A percentile compares a stretch with the other conserved stretches of the same genome.
These are phyloP conservation scores for Hypanus sabinus DNA, from an alignment of 2,113 vertebrate species.

Conservation along the genomic window DNA sequence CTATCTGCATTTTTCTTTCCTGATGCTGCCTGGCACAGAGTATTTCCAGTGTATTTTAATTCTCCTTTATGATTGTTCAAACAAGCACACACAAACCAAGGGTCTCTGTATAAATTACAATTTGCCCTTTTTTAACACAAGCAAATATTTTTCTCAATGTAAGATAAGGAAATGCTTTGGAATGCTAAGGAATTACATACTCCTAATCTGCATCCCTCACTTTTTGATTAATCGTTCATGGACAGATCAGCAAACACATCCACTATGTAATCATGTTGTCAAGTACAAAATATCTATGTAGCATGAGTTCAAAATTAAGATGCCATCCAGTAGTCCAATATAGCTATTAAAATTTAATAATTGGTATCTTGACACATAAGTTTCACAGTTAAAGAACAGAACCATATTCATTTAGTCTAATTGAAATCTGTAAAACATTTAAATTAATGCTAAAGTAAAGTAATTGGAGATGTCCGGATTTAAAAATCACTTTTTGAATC, in stretches of 20 bases:
- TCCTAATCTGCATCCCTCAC: not conserved
- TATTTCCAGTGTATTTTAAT: no score
- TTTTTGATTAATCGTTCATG: not conserved
- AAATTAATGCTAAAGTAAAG: slow-evolving; percentile 11
- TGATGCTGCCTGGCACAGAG: no score
- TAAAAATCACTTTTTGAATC: slow-evolving; percentile 12
- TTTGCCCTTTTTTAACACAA: not conserved
- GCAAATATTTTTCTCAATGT: not conserved
- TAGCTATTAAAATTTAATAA: slow-evolving; percentile 1
- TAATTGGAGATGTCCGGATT: not conserved
- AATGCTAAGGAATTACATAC: not conserved
- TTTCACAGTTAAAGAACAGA: not conserved
- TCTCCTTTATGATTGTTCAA: not conserved
- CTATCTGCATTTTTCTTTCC: no score
- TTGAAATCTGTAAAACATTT: not conserved
- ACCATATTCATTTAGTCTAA: not conserved
- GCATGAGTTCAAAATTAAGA: not conserved
- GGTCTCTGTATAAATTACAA: not conserved
- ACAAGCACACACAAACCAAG: not conserved
- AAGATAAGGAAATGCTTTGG: not conserved
- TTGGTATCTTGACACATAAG: not conserved
- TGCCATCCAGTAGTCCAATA: no score
- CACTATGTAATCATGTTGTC: not conserved
- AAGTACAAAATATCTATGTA: not conserved
- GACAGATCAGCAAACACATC: not conserved